Conservation (phyloP, 2,113 vertebrate genomes). For the Engraulis encrasicolus region DNA sequence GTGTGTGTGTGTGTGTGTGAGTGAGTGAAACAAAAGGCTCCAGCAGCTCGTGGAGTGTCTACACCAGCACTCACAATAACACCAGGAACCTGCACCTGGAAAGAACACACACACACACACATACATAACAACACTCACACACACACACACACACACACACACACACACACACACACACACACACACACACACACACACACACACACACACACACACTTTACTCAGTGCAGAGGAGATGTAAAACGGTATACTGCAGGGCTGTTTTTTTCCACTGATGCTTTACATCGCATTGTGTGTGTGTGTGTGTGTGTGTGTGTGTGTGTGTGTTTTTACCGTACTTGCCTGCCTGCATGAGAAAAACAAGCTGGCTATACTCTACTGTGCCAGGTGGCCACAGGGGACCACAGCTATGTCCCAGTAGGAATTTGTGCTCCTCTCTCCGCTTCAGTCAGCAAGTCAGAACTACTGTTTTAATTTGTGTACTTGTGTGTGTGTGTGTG, state of each 20-base stretch:
- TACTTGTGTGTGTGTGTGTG: no score
- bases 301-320: no score
- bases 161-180: background rate
- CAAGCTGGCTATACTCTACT: background rate
- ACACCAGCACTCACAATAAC: conserved; percentile 73
- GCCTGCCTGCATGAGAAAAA: background rate
- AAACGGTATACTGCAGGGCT: conserved; percentile 2
- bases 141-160: background rate
- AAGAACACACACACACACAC: background rate
- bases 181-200: no score
- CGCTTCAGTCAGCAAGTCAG: background rate
- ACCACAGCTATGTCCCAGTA: background rate
- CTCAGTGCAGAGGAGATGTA: background rate
- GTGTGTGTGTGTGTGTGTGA: conserved; percentile 15
- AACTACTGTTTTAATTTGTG: no score
- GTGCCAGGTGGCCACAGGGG: background rate
- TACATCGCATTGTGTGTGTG: background rate
- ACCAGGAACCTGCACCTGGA: conserved; percentile 64
- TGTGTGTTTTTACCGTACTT: no score
- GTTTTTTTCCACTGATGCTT: background rate
- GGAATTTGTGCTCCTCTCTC: background rate
- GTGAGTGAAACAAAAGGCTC: conserved; percentile 67
- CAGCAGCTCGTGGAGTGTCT: conserved; percentile 75
- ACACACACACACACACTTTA: no score
- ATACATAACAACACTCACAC: background rate